A percentile compares a stretch with the other conserved stretches of the same genome.
Conservation (phyloP, 2,113 vertebrate genomes). For the Eulacestoma nigropectus region DNA sequence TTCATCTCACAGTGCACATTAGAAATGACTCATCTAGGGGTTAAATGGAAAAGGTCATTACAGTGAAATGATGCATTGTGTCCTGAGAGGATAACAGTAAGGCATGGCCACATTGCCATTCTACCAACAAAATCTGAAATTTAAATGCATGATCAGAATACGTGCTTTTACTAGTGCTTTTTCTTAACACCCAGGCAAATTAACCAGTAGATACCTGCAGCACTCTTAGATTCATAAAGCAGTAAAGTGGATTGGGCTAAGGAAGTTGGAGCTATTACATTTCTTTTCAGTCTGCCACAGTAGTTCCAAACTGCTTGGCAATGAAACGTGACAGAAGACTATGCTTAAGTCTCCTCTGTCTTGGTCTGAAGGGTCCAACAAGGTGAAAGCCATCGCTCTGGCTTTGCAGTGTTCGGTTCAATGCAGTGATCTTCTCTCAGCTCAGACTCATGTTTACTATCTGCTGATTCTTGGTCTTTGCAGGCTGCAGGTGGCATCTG, state of each 20-base stretch:
- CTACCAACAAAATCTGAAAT: background rate
- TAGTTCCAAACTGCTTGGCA: background rate
- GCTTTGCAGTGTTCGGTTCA: background rate
- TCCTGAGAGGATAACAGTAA: background rate
- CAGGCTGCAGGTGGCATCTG: background rate
- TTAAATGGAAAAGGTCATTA: background rate
- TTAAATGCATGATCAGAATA: background rate
- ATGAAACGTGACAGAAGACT: background rate
- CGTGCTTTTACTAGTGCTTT: background rate
- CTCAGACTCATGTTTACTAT: constrained; percentile 18
- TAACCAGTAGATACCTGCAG: background rate
- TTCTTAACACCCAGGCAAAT: background rate
- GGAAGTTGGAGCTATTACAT: background rate
- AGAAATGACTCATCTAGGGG: background rate
- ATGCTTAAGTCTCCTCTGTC: constrained; percentile 36
- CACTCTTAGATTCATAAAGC: background rate
- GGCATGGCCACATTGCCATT: background rate
- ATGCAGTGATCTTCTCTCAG: background rate
- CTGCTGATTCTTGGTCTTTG: constrained; percentile 40
- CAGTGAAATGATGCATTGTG: background rate
- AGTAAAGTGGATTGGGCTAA: background rate
- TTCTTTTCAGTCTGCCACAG: background rate
- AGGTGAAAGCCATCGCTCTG: constrained; percentile 38
- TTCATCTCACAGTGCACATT: background rate
- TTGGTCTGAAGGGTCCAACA: constrained; percentile 58